Evolutionary conservation across 2,113 vertebrate genomes (phyloP).

Genomic region (Pavo muticus): DNA sequence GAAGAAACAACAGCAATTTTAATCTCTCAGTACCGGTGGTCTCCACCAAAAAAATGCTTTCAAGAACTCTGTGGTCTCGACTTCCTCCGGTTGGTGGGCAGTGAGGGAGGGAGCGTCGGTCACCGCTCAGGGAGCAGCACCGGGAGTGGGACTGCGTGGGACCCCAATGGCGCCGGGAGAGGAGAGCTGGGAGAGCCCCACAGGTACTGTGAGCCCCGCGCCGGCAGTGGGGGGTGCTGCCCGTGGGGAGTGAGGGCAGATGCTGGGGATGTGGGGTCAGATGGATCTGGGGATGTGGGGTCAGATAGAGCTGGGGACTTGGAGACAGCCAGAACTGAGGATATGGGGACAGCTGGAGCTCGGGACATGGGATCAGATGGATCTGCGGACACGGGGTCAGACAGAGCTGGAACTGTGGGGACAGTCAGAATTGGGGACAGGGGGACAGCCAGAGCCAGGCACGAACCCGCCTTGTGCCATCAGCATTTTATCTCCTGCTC

Average conservation of each 20-base stretch:
- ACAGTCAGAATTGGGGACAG: too few relatives aligned
- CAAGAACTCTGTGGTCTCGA: slow-evolving; percentile 60
- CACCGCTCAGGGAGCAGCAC: background rate
- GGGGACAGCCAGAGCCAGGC: background rate
- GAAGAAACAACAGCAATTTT: slow-evolving; percentile 79
- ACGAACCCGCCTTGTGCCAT: accelerated
- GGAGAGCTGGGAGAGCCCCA: background rate
- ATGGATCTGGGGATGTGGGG: background rate
- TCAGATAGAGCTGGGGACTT: too few relatives aligned
- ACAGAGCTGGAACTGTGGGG: too few relatives aligned
- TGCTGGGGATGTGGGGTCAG: accelerated
- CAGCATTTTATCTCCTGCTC: background rate
- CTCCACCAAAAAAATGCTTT: slow-evolving; percentile 71
- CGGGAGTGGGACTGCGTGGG: background rate
- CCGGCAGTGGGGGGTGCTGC: too few relatives aligned
- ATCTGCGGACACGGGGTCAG: too few relatives aligned
- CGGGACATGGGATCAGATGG: too few relatives aligned
- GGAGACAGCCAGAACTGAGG: too few relatives aligned
- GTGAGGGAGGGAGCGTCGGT: slow-evolving; percentile 29
- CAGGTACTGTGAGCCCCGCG: background rate
- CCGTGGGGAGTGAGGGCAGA: background rate
- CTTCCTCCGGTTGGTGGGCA: slow-evolving; percentile 64
- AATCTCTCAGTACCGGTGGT: slow-evolving; percentile 76
- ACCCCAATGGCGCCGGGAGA: background rate
- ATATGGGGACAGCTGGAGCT: too few relatives aligned